Percentiles rank a stretch among this genome's conserved stretches.
Conservation (phyloP, 2,113 vertebrate genomes). For the Solea solea region DNA sequence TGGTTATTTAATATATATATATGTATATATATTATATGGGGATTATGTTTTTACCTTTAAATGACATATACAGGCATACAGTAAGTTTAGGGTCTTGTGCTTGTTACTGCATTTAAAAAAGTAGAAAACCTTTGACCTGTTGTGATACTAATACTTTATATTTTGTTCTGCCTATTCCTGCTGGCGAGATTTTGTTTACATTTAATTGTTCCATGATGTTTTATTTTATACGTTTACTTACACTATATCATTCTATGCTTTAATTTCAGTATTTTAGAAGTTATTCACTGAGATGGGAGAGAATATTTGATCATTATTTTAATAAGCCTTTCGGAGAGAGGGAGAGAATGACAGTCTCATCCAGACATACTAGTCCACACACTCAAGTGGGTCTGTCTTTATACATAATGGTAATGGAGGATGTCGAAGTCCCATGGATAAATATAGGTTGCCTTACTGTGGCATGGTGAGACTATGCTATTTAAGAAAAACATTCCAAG, state of each 20-base stretch:
- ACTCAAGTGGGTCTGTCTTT: conserved; percentile 32
- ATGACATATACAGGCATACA: too few species aligned
- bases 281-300: conserved; percentile 5
- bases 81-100: too few species aligned
- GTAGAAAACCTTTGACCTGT: neutral
- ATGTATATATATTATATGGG: too few species aligned
- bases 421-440: conserved; percentile 13
- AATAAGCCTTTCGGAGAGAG: conserved; percentile 25
- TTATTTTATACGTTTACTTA: neutral
- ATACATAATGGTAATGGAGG: conserved; percentile 15
- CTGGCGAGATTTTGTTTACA: neutral
- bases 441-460: conserved; percentile 8
- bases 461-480: neutral
- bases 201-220: neutral
- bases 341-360: neutral
- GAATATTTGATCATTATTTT: conserved; percentile 18
- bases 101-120: neutral
- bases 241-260: neutral
- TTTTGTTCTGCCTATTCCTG: neutral
- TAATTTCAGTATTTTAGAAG: conserved; percentile 12
- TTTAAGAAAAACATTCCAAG: conserved; percentile 10
- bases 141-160: neutral
- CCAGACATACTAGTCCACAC: conserved; percentile 28
- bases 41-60: too few species aligned
- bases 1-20: too few species aligned